Conservation (phyloP, 2,797 vertebrate genomes). For the Phoebastria nigripes region DNA sequence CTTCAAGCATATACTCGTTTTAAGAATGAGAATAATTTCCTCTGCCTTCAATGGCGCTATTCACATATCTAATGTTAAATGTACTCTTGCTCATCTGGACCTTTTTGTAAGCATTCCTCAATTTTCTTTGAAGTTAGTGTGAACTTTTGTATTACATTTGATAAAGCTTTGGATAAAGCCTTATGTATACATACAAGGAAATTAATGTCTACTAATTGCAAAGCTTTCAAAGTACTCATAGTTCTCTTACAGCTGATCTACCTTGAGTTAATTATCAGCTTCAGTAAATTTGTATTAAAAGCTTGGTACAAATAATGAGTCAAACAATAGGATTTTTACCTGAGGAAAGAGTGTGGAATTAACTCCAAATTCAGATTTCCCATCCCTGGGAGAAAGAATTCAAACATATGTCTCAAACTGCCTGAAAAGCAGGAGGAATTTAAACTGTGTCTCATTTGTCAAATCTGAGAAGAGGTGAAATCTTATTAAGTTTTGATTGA, state of each 20-base stretch:
- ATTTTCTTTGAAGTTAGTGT: not conserved
- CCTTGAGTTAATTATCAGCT: not conserved
- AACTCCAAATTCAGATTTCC: not conserved
- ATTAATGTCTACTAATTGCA: not conserved
- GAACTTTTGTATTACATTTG: not conserved
- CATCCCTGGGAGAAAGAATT: not conserved
- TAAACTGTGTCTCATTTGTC: not conserved
- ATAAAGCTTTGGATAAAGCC: not conserved
- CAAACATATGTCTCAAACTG: not conserved
- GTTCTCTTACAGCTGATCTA: not conserved
- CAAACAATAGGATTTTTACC: not conserved
- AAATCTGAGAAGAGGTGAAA: not conserved
- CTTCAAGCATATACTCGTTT: not conserved
- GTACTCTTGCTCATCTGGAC: not conserved
- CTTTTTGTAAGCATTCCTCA: not conserved
- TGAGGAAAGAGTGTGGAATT: not conserved
- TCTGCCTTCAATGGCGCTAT: accelerated
- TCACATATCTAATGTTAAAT: not conserved
- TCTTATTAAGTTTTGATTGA: not conserved
- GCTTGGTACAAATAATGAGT: not conserved
- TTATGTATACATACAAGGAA: not conserved
- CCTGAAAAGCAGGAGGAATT: not conserved
- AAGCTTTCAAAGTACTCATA: not conserved
- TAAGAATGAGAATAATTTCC: not conserved
- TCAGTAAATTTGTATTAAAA: not conserved